Percentiles rank a stretch among this genome's conserved stretches.
Evolutionary conservation across 2,888 invertebrate genomes (phyloP).

Genomic region (Pheosia tremula): DNA sequence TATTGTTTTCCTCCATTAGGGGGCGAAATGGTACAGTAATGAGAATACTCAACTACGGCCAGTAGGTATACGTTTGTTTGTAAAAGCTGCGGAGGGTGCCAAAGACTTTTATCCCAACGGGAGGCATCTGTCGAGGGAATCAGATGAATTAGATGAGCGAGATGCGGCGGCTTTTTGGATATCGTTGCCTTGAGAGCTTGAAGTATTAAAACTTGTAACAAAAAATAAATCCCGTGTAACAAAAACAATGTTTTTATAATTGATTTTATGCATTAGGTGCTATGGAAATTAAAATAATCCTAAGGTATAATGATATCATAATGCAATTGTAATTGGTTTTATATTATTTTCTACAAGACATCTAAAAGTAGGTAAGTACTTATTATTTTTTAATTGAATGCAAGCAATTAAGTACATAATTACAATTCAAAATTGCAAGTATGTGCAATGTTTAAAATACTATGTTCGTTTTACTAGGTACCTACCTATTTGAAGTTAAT

Average conservation of each 20-base stretch:
- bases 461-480: neutral
- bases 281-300: neutral
- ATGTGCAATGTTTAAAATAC: too few relatives aligned
- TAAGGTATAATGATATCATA: too few relatives aligned
- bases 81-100: slow-evolving; percentile 64
- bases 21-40: slow-evolving; percentile 67
- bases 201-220: neutral
- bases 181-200: neutral
- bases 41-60: slow-evolving; percentile 55
- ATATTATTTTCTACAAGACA: too few relatives aligned
- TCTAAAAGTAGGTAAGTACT: too few relatives aligned
- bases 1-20: slow-evolving; percentile 62
- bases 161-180: slow-evolving; percentile 10
- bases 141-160: slow-evolving; percentile 20
- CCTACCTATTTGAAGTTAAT: neutral
- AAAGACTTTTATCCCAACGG: slow-evolving; percentile 46
- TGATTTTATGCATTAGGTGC: slow-evolving; percentile 3
- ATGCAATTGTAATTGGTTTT: too few relatives aligned
- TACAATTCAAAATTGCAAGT: too few relatives aligned
- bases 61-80: slow-evolving; percentile 44
- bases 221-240: neutral
- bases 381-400: too few relatives aligned
- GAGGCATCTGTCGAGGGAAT: slow-evolving; percentile 35
- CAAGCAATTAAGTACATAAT: too few relatives aligned
- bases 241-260: slow-evolving; percentile 1